These are phyloP conservation scores for Ellobius talpinus DNA, from an alignment of 2,113 vertebrate species.

Conservation along the genomic window DNA sequence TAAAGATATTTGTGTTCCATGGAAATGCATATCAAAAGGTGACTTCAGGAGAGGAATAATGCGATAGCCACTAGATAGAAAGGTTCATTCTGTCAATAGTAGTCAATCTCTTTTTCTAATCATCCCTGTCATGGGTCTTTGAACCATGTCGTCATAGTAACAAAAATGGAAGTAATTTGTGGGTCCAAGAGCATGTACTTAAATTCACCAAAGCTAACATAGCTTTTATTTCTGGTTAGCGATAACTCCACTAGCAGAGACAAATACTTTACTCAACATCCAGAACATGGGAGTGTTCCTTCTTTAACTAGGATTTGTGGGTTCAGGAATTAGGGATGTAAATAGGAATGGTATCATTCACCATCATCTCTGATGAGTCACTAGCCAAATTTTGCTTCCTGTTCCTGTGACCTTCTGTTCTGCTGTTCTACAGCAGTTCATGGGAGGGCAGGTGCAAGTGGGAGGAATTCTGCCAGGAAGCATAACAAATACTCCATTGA, in stretches of 20 bases:
- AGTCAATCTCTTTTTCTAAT: neutral
- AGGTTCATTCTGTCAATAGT: neutral
- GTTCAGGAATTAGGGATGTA: neutral
- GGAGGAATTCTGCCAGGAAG: neutral
- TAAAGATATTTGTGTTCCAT: neutral
- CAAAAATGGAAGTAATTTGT: neutral
- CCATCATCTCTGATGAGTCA: neutral
- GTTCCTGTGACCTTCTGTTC: neutral
- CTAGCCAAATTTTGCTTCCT: neutral
- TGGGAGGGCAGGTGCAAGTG: neutral
- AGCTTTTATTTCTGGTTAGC: neutral
- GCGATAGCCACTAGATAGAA: neutral
- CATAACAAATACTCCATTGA: neutral
- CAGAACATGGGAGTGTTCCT: no score
- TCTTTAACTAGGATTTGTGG: neutral
- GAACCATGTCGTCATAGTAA: no score
- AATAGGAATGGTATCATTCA: neutral
- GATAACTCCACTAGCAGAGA: neutral
- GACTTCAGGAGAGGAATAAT: neutral
- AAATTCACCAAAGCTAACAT: neutral
- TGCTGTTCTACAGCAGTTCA: neutral
- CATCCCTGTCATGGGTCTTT: no score
- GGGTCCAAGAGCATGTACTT: neutral
- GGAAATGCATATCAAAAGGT: neutral
- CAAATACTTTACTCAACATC: no score